Evolutionary conservation across 2,797 vertebrate genomes (phyloP), one percentile per base, ranked within the genome.

Genomic region (Hylomyscus alleni): DNA sequence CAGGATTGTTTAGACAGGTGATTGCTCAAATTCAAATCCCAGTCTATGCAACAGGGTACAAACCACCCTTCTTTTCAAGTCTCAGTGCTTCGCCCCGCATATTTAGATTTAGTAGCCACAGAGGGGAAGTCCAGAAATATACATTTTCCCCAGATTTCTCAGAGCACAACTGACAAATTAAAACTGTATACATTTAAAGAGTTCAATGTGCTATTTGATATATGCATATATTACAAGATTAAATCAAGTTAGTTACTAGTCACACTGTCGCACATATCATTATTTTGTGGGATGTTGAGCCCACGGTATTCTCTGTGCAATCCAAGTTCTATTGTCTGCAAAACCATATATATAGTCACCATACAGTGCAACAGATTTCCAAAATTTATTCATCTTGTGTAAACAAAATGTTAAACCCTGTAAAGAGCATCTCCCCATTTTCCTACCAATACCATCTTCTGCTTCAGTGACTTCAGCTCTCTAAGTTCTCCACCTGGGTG

Each of bases 81-180:
- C 1, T 13, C 65, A 24, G 31, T 37, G 11, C 4, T 72, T 85
- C 37, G 6, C 40, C 31, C 65, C 58, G 47, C 77, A 24, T 62
- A 34, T 1, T 88, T n/a, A 77, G 31, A 20, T 37, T 76, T 65
- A 47, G 1, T 26, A 34, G 34, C 9, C 20, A 22, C 2, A 1
- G 5, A 65, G 34, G 50, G 50, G 47, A 19, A 7, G 40, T 67
- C 81, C 44, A 84, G 34, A 31, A 73, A 37, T 44, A 50, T 10
- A 0, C 14, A 37, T 58, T 65, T 88, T 54, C 34, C 14, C 34
- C 37, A 87, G 4, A 22, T 76, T 13, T 67, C 24, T 67, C 75
- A 69, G 84, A 29, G 52, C 34, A 20, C 12, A 87, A 50, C 26
- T 87, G 50, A 29, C 65, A 93, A 91, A 87, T 87, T 56, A 62